These are phyloP conservation scores for Ichneumoninae sp. DNA, from an alignment of 2,888 invertebrate species.

Conservation along the genomic window DNA sequence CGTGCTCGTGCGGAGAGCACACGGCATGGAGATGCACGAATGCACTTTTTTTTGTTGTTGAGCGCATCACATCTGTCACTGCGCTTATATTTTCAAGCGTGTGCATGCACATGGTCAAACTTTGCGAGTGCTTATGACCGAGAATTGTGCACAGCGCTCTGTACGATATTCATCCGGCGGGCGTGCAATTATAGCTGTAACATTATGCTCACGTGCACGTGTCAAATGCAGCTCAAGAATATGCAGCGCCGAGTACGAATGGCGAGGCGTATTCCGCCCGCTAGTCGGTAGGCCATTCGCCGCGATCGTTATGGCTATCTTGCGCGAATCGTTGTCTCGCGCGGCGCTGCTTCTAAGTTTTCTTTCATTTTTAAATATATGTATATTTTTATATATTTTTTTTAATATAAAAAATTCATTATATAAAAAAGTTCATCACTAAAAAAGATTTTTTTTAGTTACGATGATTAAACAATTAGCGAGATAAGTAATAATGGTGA, in stretches of 20 bases:
- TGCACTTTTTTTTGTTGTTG: not conserved
- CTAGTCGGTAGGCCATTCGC: not conserved
- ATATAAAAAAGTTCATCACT: too few relatives aligned
- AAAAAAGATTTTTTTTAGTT: too few relatives aligned
- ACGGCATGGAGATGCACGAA: not conserved
- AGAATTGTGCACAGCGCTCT: not conserved
- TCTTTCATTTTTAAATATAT: not conserved
- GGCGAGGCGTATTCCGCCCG: not conserved
- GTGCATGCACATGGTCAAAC: not conserved
- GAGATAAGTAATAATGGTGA: too few relatives aligned
- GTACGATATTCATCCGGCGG: not conserved
- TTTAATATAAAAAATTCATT: too few relatives aligned
- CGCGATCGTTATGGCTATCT: not conserved
- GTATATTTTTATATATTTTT: not conserved
- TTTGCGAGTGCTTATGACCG: slow-evolving; percentile 23
- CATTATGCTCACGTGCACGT: slow-evolving; percentile 35
- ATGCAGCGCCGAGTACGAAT: not conserved
- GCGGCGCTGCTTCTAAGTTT: not conserved
- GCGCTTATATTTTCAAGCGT: not conserved
- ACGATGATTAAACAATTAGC: too few relatives aligned
- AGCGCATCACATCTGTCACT: not conserved
- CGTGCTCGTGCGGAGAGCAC: slow-evolving; percentile 18
- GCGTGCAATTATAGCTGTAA: slow-evolving; percentile 26
- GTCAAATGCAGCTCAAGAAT: slow-evolving; percentile 42
- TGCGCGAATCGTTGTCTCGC: not conserved